phyloP scores from a whole-genome alignment of 2,888 invertebrate species.

The Aelia acuminata region DNA sequence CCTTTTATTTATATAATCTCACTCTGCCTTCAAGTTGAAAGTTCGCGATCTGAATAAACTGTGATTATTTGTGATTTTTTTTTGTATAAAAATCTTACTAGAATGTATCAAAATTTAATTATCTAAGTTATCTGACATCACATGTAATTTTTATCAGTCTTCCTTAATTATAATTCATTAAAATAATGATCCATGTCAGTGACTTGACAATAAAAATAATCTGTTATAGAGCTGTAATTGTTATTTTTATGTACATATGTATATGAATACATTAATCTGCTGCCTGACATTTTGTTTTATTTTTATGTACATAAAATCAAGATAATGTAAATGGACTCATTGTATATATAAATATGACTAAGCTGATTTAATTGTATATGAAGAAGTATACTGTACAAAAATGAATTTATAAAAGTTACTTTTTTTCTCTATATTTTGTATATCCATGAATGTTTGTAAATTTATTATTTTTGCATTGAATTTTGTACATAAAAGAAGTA shows the following conservation, averaged over 20 bases:
- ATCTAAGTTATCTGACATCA: neutral
- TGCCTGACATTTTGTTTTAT: slow-evolving; percentile 11
- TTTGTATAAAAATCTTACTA: neutral
- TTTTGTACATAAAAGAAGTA: slow-evolving; percentile 45
- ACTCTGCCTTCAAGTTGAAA: neutral
- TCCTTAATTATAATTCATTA: slow-evolving; percentile 24
- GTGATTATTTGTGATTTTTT: slow-evolving; percentile 40
- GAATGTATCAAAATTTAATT: neutral
- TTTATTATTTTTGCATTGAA: slow-evolving; percentile 38
- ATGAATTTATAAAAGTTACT: neutral
- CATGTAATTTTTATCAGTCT: neutral
- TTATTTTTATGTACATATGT: slow-evolving; percentile 14
- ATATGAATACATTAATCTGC: slow-evolving; percentile 20
- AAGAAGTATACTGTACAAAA: slow-evolving; percentile 38
- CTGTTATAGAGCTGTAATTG: neutral
- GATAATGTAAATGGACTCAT: neutral
- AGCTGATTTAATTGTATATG: slow-evolving; percentile 42
- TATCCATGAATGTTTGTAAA: slow-evolving; percentile 22
- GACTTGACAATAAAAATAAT: slow-evolving; percentile 31
- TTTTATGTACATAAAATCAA: slow-evolving; percentile 20
- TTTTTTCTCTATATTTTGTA: slow-evolving; percentile 37
- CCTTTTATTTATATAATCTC: neutral
- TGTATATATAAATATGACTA: slow-evolving; percentile 29
- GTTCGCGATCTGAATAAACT: neutral
- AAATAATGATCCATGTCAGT: neutral